Evolutionary conservation across 2,888 invertebrate genomes (phyloP).

Genomic region (Latrodectus hesperus): DNA sequence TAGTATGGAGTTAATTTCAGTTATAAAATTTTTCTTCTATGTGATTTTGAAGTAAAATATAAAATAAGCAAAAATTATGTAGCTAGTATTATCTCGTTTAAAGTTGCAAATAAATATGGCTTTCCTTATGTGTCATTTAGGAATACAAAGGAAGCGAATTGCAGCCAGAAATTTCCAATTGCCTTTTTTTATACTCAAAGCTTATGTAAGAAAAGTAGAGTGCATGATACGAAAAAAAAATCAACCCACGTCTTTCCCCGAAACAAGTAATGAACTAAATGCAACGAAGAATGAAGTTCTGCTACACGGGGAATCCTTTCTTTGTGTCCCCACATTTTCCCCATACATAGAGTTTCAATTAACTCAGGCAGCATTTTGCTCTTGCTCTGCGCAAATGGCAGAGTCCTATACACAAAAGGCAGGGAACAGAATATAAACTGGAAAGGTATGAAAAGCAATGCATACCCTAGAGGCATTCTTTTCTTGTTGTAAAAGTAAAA

Average conservation of each 20-base stretch:
- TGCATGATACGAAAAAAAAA: background rate
- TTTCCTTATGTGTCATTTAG: too few species aligned
- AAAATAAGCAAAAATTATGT: too few species aligned
- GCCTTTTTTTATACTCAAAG: too few species aligned
- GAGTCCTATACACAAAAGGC: constrained; percentile 23
- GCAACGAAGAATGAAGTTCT: background rate
- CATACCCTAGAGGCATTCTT: constrained; percentile 26
- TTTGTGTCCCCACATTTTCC: background rate
- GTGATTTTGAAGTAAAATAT: too few species aligned
- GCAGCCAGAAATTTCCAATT: too few species aligned
- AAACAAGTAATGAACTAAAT: constrained; percentile 43
- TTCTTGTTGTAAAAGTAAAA: background rate
- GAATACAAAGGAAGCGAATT: too few species aligned
- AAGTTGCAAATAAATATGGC: too few species aligned
- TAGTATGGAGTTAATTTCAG: too few species aligned
- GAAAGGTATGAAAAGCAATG: constrained; percentile 36
- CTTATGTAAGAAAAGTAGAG: background rate
- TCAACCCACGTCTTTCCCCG: background rate
- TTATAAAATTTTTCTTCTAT: too few species aligned
- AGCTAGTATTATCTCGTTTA: too few species aligned
- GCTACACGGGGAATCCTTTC: constrained; percentile 8
- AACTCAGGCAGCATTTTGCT: constrained; percentile 7
- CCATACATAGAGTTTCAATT: constrained; percentile 53
- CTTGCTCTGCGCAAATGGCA: constrained; percentile 1
- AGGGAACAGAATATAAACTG: constrained; percentile 19